Conservation (phyloP, 2,888 invertebrate genomes). For the Blastobasis adustella region DNA sequence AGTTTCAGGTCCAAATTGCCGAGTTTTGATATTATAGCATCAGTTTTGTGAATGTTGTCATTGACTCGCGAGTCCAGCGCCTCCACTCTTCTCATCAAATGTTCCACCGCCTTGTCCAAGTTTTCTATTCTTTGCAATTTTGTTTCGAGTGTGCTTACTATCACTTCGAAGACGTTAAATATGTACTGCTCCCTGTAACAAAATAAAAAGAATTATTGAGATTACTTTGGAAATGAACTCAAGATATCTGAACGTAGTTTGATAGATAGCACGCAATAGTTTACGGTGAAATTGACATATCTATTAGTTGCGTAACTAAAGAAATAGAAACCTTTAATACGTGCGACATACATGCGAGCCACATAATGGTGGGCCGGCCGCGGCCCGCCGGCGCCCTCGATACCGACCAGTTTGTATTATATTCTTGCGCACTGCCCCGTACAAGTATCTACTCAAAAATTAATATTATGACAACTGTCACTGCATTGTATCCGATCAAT, state of each 20-base stretch:
- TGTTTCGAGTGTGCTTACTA: conserved; percentile 90
- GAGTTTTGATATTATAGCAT: conserved; percentile 86
- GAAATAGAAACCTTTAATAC: conserved; percentile 40
- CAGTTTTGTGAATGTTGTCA: conserved; percentile 89
- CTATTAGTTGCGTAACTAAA: conserved; percentile 31
- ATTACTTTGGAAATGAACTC: no score
- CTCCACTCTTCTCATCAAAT: conserved; percentile 89
- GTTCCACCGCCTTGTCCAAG: conserved; percentile 90
- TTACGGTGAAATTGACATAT: conserved; percentile 31
- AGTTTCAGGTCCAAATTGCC: conserved; percentile 84
- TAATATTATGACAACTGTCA: no score
- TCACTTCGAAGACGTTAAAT: conserved; percentile 91
- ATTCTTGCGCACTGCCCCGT: not conserved
- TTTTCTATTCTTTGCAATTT: conserved; percentile 92
- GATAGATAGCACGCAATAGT: not conserved
- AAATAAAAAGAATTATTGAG: conserved; percentile 16
- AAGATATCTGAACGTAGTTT: no score
- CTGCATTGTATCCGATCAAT: no score
- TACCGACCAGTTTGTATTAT: not conserved
- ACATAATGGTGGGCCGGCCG: conserved; percentile 13
- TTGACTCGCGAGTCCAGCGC: conserved; percentile 86
- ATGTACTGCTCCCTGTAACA: conserved; percentile 89
- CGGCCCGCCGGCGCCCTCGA: not conserved
- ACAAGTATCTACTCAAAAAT: no score
- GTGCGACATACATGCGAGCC: conserved; percentile 28